A percentile compares a stretch with the other conserved stretches of the same genome.
These are phyloP conservation scores for Antigone vipio DNA, from an alignment of 2,113 vertebrate genomes.

Conservation along the genomic window DNA sequence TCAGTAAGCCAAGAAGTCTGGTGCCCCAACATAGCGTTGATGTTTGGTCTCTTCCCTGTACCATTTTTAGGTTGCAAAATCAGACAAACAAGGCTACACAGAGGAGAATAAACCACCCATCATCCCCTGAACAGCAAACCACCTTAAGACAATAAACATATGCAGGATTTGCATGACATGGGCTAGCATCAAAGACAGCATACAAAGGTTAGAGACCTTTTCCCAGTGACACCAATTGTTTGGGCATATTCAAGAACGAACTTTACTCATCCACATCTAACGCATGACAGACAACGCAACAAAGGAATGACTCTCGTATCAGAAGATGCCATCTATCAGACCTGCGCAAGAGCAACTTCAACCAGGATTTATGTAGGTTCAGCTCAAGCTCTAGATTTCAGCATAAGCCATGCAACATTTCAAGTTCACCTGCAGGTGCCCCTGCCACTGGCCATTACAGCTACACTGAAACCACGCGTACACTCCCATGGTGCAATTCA, in stretches of 20 bases:
- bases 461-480: background rate
- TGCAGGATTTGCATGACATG: background rate
- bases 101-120: background rate
- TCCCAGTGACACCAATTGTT: background rate
- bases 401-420: background rate
- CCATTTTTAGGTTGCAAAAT: background rate
- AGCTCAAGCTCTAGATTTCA: background rate
- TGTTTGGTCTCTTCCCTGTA: background rate
- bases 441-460: background rate
- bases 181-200: background rate
- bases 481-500: background rate
- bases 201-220: background rate
- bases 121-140: background rate
- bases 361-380: background rate
- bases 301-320: background rate
- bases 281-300: background rate
- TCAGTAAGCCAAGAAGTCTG: background rate
- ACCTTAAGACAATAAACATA: background rate
- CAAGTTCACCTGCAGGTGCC: background rate
- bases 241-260: background rate
- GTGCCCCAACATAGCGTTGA: fast-evolving
- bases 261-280: background rate
- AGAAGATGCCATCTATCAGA: background rate
- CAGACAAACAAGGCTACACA: background rate
- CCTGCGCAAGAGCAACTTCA: background rate